Conservation (phyloP, 2,113 vertebrate species). For the Peromyscus californicus region DNA sequence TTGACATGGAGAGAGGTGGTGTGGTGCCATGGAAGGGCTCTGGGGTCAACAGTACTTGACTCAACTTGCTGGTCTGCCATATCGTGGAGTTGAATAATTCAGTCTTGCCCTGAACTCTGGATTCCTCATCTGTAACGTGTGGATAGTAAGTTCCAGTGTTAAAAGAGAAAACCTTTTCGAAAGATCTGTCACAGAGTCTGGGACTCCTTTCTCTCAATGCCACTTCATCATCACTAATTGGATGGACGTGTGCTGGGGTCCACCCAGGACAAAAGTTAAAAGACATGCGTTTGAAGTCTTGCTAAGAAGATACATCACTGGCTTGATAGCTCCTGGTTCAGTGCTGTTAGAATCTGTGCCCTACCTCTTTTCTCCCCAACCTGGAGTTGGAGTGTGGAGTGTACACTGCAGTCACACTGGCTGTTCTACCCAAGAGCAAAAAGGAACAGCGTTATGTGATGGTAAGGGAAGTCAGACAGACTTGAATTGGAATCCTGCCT, state of each 20-base stretch:
- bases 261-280: background rate
- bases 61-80: background rate
- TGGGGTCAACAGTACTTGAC: background rate
- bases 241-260: background rate
- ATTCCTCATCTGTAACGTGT: constrained; percentile 36
- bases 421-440: background rate
- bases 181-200: background rate
- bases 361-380: background rate
- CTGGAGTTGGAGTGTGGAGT: background rate
- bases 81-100: background rate
- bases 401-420: background rate
- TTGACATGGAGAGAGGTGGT: background rate
- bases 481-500: background rate
- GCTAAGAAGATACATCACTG: background rate
- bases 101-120: background rate
- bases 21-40: background rate
- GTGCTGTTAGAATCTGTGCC: background rate
- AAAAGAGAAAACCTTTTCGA: constrained; percentile 17
- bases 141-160: background rate
- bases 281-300: background rate
- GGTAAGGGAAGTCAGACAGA: background rate
- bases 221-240: background rate
- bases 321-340: background rate
- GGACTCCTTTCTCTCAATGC: constrained; percentile 2
- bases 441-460: background rate